A percentile compares a stretch with the other conserved stretches of the same genome.
Conservation (phyloP, 2,888 invertebrate genomes). For the Malachius bipustulatus region DNA sequence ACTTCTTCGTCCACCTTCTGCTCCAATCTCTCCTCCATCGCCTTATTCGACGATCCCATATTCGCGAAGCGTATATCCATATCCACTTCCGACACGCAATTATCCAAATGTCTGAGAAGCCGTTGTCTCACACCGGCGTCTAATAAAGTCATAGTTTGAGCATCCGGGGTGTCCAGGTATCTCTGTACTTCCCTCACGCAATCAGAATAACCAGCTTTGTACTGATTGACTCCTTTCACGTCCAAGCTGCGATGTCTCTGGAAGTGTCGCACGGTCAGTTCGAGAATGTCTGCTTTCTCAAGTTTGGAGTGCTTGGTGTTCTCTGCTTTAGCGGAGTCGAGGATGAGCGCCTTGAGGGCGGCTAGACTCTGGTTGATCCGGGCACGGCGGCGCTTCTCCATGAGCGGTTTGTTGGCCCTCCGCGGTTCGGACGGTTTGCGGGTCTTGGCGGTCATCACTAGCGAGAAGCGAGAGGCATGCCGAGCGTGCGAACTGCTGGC, state of each 20-base stretch:
- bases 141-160: slow-evolving; percentile 45
- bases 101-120: slow-evolving; percentile 46
- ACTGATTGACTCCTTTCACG: slow-evolving; percentile 47
- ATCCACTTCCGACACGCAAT: slow-evolving; percentile 49
- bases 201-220: slow-evolving; percentile 54
- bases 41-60: background rate
- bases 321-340: slow-evolving; percentile 55
- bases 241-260: slow-evolving; percentile 60
- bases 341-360: slow-evolving; percentile 57
- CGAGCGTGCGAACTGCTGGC: slow-evolving; percentile 11
- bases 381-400: slow-evolving; percentile 64
- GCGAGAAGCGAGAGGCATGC: background rate
- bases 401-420: slow-evolving; percentile 65
- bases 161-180: slow-evolving; percentile 49
- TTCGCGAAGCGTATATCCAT: slow-evolving; percentile 35
- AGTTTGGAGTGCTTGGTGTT: slow-evolving; percentile 68
- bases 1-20: slow-evolving; percentile 34
- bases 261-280: slow-evolving; percentile 71
- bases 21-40: slow-evolving; percentile 27
- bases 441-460: slow-evolving; percentile 33
- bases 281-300: slow-evolving; percentile 77
- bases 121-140: slow-evolving; percentile 47
- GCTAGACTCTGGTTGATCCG: slow-evolving; percentile 64
- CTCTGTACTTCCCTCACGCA: slow-evolving; percentile 51
- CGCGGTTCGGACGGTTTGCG: slow-evolving; percentile 34